Base-by-base conservation (phyloP, 1,140 invertebrate species). In the Gerris buenoi region DNA sequence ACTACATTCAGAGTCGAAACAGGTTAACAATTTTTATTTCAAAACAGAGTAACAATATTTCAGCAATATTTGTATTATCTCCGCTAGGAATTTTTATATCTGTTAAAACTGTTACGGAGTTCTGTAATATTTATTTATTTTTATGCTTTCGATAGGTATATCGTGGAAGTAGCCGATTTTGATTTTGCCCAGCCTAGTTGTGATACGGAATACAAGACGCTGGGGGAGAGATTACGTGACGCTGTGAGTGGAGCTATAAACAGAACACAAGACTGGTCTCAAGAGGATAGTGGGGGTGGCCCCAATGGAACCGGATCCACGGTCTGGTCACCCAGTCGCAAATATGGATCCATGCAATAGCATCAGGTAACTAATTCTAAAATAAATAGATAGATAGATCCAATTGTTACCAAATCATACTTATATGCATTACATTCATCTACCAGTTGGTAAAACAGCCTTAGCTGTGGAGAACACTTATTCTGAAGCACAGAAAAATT, bases 171-270 rank as follows among this genome's bases (percentile, higher is more conserved):
- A 1, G 90, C 90, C 0, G 87, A 93, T 74, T 93, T 93, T 73
- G 89, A 93, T 76, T 93, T 93, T 75, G 88, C 89, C 1, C 85
- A 89, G 70, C 79, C 76, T 26, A 83, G 83, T 75, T 81, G 84
- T 13, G 87, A 91, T 68, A 81, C 90, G 76, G 89, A 91, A 69
- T 91, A 91, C 72, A 91, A 91, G 79, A 90, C 89, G 25, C 92
- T 93, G 73, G 80, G 81, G 2, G 88, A 91, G 72, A 80, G 90
- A 59, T 79, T 93, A 1, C 78, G 84, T 27, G 89, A 91, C 70
- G 88, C 88, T n/a, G 83, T 93, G 68, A 80, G 82, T 65, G 85
- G 84, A 71, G 82, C 85, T 63, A 73, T 81, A 2, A 63, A 63
- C 62, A 63, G 62, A 63, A 27, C 62, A 27, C 58, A 60, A 22